Evolutionary conservation across 1,140 invertebrate genomes (phyloP), one percentile per base, ranked within the genome.

Genomic region (Drusus annulatus): DNA sequence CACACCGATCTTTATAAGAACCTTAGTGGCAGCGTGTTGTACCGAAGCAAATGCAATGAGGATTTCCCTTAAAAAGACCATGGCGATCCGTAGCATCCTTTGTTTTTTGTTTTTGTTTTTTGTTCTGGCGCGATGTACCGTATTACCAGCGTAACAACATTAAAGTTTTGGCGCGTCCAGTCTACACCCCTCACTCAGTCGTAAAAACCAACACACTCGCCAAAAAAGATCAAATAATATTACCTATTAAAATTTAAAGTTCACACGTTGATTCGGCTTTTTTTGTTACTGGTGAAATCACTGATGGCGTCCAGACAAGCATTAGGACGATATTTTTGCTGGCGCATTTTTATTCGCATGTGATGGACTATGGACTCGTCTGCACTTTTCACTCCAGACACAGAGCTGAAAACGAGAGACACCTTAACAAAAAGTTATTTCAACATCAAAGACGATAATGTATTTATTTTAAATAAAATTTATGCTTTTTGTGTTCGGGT

Each of bases 11-110:
- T 45, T 45, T 1, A 2, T 13, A 45, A 45, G 36, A 45, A 65
- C 13, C 21, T 31, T 13, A 28, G 16, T 3, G 21, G 8, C 60
- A 21, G 23, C 60, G 10, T 15, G 21, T 65, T 31, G 36, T 45
- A 65, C 62, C 23, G 6, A n/a, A 65, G 28, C 62, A 69, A 80
- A 71, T 80, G 51, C 71, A 56, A 17, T 52, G 69, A 80, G 79
- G 79, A 80, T 80, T 80, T 76, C 79, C 79, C 79, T 80, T 80
- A 80, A 80, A 80, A 80, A 80, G 58, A 80, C 58, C 23, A 79
- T 50, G 3, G 23, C 25, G 60, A 79, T 52, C 36, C 54, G 23
- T 16, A n/a, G 19, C 17, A 10, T 45, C 65, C 76, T 78, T 78
- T 77, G 60, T 77, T 78, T 68, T 36, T 69, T n/a, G 31, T 63